Evolutionary conservation across 2,888 invertebrate genomes (phyloP), one percentile per base, ranked within the genome.

Genomic region (Galerucella pusilla): DNA sequence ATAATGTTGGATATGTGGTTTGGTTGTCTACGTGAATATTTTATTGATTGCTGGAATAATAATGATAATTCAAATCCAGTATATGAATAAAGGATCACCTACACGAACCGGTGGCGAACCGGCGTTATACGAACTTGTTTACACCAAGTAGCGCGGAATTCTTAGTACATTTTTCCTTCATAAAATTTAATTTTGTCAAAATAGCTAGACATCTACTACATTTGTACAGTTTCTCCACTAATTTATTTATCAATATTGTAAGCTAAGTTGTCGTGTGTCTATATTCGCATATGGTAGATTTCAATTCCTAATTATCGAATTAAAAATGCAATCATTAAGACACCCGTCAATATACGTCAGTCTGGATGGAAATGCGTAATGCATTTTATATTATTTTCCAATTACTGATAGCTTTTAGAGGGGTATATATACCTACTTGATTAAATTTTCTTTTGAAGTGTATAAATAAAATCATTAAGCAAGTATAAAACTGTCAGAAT

Each of bases 361-460:
- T 14, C n/a, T 6, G 14, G 2, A 7, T 14, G n/a, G 6, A 14
- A 54, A 54, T 54, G n/a, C n/a, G n/a, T n/a, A 54, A 7, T 54
- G 54, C 54, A n/a, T 54, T n/a, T 54, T n/a, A 54, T 54, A 12
- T 54, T 54, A 54, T 54, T 54, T 54, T 54, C 54, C 54, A 54
- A 54, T n/a, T 54, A 54, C 54, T 54, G n/a, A 54, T 54, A 54
- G 54, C 54, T 54, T 54, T 54, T n/a, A 54, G n/a, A 54, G 14
- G n/a, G 54, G 54, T 14, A 54, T 54, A n/a, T 16, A 54, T 3
- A 52, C n/a, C 2, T 2, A 54, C 35, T 42, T 42, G 35, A 54
- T 54, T 14, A 1, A 16, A 54, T 54, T 54, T n/a, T 54, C n/a
- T n/a, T 54, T 54, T 54, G 54, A 54, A n/a, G 54, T 54, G n/a